Evolutionary conservation across 2,797 vertebrate genomes (phyloP).

Genomic region (Megalops cyprinoides): DNA sequence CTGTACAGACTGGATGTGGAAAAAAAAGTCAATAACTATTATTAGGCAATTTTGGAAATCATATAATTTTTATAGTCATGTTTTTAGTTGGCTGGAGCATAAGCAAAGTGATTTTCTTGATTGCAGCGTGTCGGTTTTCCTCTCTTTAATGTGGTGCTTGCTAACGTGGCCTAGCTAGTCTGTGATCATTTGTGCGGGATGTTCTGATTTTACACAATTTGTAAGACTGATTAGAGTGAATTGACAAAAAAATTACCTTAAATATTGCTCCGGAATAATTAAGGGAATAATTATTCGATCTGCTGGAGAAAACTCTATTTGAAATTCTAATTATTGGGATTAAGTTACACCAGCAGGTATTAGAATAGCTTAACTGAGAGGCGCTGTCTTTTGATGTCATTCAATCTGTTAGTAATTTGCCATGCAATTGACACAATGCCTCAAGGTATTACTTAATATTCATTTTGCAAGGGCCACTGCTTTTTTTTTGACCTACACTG

Average conservation of each 20-base stretch:
- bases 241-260: neutral
- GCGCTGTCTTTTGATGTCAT: conserved; percentile 17
- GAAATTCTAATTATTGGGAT: too few species aligned
- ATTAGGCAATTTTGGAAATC: too few species aligned
- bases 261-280: neutral
- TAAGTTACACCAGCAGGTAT: neutral
- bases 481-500: neutral
- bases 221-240: neutral
- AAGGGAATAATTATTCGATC: too few species aligned
- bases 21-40: too few species aligned
- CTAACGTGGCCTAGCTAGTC: neutral
- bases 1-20: too few species aligned
- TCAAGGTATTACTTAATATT: conserved; percentile 16
- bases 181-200: neutral
- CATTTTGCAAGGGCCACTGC: neutral
- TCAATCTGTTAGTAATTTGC: conserved; percentile 11
- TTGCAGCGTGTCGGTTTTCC: too few species aligned
- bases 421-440: neutral
- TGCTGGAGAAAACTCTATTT: too few species aligned
- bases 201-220: neutral
- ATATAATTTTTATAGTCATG: neutral
- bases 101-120: too few species aligned
- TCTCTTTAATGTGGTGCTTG: neutral
- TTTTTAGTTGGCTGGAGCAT: too few species aligned
- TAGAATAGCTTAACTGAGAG: neutral